phyloP scores from a whole-genome alignment of 2,797 vertebrate species.

The Psittacula derbiana region DNA sequence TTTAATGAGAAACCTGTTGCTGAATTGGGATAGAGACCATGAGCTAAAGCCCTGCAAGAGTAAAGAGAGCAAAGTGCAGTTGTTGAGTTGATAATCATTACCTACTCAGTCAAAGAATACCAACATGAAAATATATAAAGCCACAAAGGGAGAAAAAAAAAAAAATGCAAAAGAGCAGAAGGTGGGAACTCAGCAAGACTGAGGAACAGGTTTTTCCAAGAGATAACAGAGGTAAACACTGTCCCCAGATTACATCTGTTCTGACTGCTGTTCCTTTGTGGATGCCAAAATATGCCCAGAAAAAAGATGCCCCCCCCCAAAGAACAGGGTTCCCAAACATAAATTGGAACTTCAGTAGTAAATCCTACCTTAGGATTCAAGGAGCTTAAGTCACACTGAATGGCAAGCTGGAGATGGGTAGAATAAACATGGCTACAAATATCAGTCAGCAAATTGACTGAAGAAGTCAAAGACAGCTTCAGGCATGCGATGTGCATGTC shows the following conservation, averaged over 20 bases:
- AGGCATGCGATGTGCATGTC: not conserved
- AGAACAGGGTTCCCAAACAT: not conserved
- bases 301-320: not conserved
- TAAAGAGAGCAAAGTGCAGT: not conserved
- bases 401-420: not conserved
- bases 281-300: not conserved
- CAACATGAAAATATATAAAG: not conserved
- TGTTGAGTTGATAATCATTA: not conserved
- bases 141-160: fast-evolving
- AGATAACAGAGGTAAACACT: not conserved
- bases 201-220: not conserved
- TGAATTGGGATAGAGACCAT: fast-evolving
- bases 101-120: not conserved
- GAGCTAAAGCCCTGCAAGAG: not conserved
- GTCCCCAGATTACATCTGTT: not conserved
- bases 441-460: not conserved
- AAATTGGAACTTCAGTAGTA: not conserved
- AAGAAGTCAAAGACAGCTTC: not conserved
- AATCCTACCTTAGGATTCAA: not conserved
- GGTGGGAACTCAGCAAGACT: not conserved
- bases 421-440: not conserved
- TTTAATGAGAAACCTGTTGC: not conserved
- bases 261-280: not conserved
- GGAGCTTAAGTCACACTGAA: not conserved
- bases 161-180: not conserved